These are phyloP conservation scores for Syritta pipiens DNA, from an alignment of 2,888 invertebrate genomes.

Conservation along the genomic window DNA sequence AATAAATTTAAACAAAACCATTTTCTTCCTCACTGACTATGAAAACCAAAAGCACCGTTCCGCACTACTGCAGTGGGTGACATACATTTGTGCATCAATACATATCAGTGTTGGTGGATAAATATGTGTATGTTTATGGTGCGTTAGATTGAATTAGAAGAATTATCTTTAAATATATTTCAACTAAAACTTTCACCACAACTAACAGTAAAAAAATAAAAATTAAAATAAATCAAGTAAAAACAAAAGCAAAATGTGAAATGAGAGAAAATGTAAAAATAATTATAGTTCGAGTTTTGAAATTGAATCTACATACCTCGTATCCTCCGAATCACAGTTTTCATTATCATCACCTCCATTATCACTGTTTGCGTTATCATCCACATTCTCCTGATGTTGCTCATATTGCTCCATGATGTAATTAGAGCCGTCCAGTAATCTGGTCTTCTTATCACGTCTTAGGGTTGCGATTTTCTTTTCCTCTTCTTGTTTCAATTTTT, in stretches of 20 bases:
- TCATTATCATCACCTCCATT: conserved; percentile 70
- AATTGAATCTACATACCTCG: conserved; percentile 57
- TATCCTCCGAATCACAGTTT: conserved; percentile 69
- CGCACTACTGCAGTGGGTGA: too few relatives aligned
- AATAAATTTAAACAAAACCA: conserved; percentile 1
- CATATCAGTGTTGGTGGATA: too few relatives aligned
- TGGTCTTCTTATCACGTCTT: conserved; percentile 78
- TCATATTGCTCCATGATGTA: conserved; percentile 74
- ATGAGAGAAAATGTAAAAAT: conserved; percentile 56
- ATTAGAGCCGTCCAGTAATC: conserved; percentile 76
- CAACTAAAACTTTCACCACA: conserved; percentile 53
- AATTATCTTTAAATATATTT: conserved; percentile 1
- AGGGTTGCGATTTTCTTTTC: conserved; percentile 89
- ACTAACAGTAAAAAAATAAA: conserved; percentile 31
- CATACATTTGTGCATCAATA: too few relatives aligned
- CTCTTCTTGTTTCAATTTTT: conserved; percentile 96
- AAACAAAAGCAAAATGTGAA: conserved; percentile 66
- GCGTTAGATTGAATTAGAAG: neutral
- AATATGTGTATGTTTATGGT: neutral
- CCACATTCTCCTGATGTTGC: conserved; percentile 72
- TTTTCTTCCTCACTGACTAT: too few relatives aligned
- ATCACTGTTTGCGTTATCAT: conserved; percentile 72
- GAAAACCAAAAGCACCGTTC: conserved; percentile 53
- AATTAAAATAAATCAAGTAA: too few relatives aligned
- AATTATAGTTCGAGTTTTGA: conserved; percentile 40